Evolutionary conservation across 1,140 invertebrate genomes (phyloP).

Genomic region (Scylla paramamosain): DNA sequence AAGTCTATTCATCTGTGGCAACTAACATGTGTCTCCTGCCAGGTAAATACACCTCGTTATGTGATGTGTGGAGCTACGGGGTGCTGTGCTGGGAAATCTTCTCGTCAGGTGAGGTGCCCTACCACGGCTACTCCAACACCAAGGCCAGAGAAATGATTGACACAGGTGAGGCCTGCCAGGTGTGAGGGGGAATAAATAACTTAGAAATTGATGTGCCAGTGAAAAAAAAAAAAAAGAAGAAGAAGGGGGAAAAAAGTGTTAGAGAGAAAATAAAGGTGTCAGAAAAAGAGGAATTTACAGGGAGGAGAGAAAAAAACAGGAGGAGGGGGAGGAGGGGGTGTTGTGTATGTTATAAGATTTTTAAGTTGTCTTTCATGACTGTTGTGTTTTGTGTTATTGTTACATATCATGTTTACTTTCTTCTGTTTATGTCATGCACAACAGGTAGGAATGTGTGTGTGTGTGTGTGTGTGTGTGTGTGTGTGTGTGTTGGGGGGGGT

Average conservation of each 20-base stretch:
- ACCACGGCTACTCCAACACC: slow-evolving; percentile 95
- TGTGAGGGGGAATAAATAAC: background rate
- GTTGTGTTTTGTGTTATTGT: too few species aligned
- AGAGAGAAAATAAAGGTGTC: background rate
- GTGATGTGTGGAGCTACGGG: slow-evolving; percentile 99
- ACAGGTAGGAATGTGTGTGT: too few species aligned
- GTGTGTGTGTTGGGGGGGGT: too few species aligned
- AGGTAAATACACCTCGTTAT: slow-evolving; percentile 98
- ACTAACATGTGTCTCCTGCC: too few species aligned
- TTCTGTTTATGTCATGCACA: too few species aligned
- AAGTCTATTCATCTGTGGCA: too few species aligned
- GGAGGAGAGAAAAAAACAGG: background rate
- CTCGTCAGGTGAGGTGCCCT: slow-evolving; percentile 94
- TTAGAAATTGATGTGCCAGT: background rate
- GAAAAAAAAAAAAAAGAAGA: background rate
- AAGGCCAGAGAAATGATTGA: slow-evolving; percentile 96
- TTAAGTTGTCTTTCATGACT: too few species aligned
- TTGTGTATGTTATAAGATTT: too few species aligned
- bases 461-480: too few species aligned
- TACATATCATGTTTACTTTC: too few species aligned
- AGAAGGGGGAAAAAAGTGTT: background rate
- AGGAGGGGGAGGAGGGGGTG: background rate
- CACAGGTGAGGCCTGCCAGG: slow-evolving; percentile 84
- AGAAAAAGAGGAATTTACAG: background rate
- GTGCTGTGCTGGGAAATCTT: slow-evolving; percentile 99